Base-by-base conservation (phyloP, 2,113 vertebrate species). In the Neodontobutis hainanensis region DNA sequence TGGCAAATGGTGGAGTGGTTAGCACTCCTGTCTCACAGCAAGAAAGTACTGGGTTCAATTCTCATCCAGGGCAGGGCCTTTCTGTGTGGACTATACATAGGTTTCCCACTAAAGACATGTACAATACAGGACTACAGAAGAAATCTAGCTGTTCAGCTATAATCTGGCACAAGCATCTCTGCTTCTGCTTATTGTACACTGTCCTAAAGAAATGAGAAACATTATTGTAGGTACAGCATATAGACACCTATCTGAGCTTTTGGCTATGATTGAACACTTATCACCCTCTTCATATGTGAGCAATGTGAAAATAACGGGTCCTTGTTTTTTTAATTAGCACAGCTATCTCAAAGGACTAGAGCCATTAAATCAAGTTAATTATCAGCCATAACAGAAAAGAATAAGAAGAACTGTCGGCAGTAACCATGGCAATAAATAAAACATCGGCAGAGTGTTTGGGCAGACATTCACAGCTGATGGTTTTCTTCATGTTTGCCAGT, bases 361-460 rank as follows among this genome's bases (percentile, higher is more conserved):
- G 65, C 75, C 50, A 87, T 88, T 84, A 68, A 88, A 88, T 90
- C 83, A 85, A 66, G 76, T 80, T 88, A 83, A 89, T 89, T 88
- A 90, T 84, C 74, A 75, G 69, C 61, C 49, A 68, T 59, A 60
- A 32, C 52, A 73, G 63, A 51, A 72, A 73, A 53, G 58, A 50
- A 51, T 57, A 75, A 38, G 6, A 0, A 62, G 46, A 6, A 12
- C 45, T 46, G 32, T 15, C 34, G 38, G 44, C 44, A 43, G 53
- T 64, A 57, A 67, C 47, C 69, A 68, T 80, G 66, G 57, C 52
- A 49, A 19, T 66, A 12, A 49, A 53, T 64, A 45, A 61, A 45
- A 49, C 60, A 61, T 32, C 34, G 55, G 58, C 47, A 32, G 34
- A 58, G 53, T 47, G 35, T 52, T 62, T 34, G 14, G 45, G 44